Evolutionary conservation across 2,888 invertebrate genomes (phyloP).

Genomic region (Cephalotes varians): DNA sequence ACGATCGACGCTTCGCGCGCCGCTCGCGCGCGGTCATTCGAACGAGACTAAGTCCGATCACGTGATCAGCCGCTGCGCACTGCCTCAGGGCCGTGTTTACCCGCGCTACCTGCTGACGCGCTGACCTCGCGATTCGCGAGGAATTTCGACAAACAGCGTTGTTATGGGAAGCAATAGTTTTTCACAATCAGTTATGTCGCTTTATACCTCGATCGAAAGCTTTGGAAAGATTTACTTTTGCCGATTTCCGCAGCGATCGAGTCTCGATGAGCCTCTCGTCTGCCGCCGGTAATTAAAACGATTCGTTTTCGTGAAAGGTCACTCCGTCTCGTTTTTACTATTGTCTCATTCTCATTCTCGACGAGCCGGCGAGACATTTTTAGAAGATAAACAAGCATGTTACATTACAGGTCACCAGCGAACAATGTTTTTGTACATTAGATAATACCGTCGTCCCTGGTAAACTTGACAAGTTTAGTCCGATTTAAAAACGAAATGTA

Average conservation of each 20-base stretch:
- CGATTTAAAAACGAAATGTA: neutral
- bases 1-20: slow-evolving; percentile 8
- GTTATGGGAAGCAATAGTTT: neutral
- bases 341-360: neutral
- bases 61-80: slow-evolving; percentile 64
- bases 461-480: neutral
- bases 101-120: too few species aligned
- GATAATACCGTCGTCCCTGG: neutral
- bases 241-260: too few species aligned
- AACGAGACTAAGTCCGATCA: slow-evolving; percentile 53
- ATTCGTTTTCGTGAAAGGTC: neutral
- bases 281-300: neutral
- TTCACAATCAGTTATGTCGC: neutral
- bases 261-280: neutral
- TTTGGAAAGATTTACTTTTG: neutral
- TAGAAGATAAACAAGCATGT: neutral
- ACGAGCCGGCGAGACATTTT: neutral
- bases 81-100: slow-evolving; percentile 21
- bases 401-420: neutral
- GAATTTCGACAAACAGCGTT: neutral
- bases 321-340: neutral
- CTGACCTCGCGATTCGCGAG: neutral
- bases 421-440: neutral
- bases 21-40: slow-evolving; percentile 33
- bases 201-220: neutral